Base-by-base conservation (phyloP, 2,888 invertebrate genomes). In the Acronicta psi region DNA sequence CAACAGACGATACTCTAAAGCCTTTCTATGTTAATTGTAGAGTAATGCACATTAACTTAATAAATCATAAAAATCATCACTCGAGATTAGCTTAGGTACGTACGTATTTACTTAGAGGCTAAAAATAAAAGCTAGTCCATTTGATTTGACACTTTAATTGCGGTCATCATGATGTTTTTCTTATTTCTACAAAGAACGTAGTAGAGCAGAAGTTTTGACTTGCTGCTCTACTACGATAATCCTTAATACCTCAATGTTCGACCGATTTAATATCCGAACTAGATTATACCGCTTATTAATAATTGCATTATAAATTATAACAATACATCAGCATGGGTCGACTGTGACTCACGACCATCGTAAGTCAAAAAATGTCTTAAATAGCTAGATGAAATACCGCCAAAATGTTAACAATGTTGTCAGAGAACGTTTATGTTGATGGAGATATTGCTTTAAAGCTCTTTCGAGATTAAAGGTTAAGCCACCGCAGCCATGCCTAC, bases 291-390 rank as follows among this genome's bases (percentile, higher is more conserved):
- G 74, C 76, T 80, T 77, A 78, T 81, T 83, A 67, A 81, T 83
- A 86, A 86, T 83, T 73, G 81, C 80, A 69, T 77, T 75, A 82
- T 86, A 85, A 86, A 85, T 73, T 71, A 57, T 42, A 71, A 74
- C 66, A 74, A 72, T 79, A 81, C 83, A 83, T 80, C 82, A 80
- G 69, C 68, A 63, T 72, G 71, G 78, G 81, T 77, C 78, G 79
- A 79, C 73, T 59, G 64, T 68, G 65, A 69, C 67, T 81, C 75
- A 73, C 72, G 85, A 84, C 70, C 29, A 45, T 67, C 80, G 74
- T 85, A 82, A 85, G 56, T 83, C 83, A 81, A 85, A 83, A 83
- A 84, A 75, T 62, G 20, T 53, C 25, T 55, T 66, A 67, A 50
- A 54, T 60, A 73, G 63, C 61, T 14, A 14, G 23, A 50, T 59